These are phyloP conservation scores for Epizoanthus ramosus DNA, from an alignment of 92 coral and sea anemone species.

Conservation along the genomic window DNA sequence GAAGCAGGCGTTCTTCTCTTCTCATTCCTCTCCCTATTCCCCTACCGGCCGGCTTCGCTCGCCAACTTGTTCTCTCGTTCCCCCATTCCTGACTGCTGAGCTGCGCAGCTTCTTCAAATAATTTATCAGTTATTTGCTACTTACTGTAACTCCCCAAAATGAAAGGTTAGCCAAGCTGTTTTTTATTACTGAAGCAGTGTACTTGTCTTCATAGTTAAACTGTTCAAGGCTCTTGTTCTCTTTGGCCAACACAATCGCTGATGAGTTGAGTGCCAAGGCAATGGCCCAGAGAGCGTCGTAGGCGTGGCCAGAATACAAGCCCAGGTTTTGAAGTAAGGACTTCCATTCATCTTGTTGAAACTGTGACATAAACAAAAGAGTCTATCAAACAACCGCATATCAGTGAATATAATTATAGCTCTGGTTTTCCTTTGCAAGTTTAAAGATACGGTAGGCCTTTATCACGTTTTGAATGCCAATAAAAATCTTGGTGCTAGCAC, in stretches of 20 bases:
- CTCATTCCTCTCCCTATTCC: too few species aligned
- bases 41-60: too few species aligned
- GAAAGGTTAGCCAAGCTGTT: constrained; percentile 33
- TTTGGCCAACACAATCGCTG: constrained; percentile 44
- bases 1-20: too few species aligned
- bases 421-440: not conserved
- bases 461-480: too few species aligned
- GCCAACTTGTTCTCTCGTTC: too few species aligned
- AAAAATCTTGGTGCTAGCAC: too few species aligned
- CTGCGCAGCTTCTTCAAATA: not conserved
- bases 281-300: constrained; percentile 67
- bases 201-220: constrained; percentile 29
- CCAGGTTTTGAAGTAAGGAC: constrained; percentile 36
- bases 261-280: constrained; percentile 58
- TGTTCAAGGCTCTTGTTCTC: constrained; percentile 55
- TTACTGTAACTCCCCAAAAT: constrained; percentile 72
- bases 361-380: not conserved
- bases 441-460: too few species aligned
- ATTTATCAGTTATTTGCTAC: not conserved
- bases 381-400: not conserved
- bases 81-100: too few species aligned
- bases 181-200: constrained; percentile 44
- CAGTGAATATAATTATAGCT: not conserved
- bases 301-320: constrained; percentile 61
- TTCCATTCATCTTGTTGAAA: constrained; percentile 42